phyloP scores from a whole-genome alignment of 2,888 invertebrate species.

The Augiades crinisus region DNA sequence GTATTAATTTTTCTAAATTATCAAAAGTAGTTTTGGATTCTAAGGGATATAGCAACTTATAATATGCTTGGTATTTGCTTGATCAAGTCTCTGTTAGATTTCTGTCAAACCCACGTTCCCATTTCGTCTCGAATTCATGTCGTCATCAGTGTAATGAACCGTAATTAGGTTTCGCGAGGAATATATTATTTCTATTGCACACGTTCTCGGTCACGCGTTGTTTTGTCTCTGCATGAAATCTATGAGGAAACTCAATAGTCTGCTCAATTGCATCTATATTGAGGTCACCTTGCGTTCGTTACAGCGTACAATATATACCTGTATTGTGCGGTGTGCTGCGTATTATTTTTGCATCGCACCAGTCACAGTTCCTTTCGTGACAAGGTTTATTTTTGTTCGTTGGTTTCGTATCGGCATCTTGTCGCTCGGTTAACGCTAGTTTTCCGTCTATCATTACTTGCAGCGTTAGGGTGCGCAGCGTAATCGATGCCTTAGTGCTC shows the following conservation, averaged over 20 bases:
- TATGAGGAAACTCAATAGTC: slow-evolving; percentile 31
- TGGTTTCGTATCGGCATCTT: slow-evolving; percentile 42
- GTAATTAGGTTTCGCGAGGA: slow-evolving; percentile 13
- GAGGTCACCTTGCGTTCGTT: slow-evolving; percentile 64
- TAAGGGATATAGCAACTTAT: too few species aligned
- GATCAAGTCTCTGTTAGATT: neutral
- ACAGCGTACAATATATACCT: slow-evolving; percentile 41
- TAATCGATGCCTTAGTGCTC: slow-evolving; percentile 43
- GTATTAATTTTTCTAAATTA: too few species aligned
- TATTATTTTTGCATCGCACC: slow-evolving; percentile 17
- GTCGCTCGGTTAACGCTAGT: slow-evolving; percentile 50
- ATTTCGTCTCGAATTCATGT: neutral
- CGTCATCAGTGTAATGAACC: slow-evolving; percentile 14
- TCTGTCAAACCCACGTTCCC: neutral
- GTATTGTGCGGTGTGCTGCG: slow-evolving; percentile 26
- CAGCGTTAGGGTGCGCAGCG: slow-evolving; percentile 2
- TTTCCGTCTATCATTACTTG: slow-evolving; percentile 50
- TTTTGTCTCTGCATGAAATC: slow-evolving; percentile 32
- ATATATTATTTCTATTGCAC: slow-evolving; percentile 10
- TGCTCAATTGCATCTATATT: slow-evolving; percentile 47
- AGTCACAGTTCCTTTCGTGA: slow-evolving; percentile 33
- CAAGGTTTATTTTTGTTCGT: slow-evolving; percentile 50
- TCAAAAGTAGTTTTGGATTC: too few species aligned
- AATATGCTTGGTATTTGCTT: too few species aligned
- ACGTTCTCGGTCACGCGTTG: slow-evolving; percentile 14